phyloP scores from a whole-genome alignment of 1,140 invertebrate species.

The Galleria mellonella region DNA sequence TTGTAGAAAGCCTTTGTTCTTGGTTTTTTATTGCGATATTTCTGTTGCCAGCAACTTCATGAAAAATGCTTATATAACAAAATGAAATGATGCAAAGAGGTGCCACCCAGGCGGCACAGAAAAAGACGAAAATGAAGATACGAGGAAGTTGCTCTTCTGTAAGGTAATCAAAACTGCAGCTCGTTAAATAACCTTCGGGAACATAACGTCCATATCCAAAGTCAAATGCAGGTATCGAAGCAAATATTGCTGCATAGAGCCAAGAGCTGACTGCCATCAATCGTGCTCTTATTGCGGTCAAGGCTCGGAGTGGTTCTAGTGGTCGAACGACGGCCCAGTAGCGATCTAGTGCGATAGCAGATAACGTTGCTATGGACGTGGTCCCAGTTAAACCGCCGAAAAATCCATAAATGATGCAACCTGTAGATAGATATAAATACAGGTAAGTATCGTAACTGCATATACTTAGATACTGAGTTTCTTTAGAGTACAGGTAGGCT shows the following conservation, averaged over 20 bases:
- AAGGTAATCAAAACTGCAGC: slow-evolving; percentile 88
- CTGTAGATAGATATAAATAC: slow-evolving; percentile 61
- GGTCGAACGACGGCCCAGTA: slow-evolving; percentile 84
- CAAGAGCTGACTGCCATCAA: slow-evolving; percentile 79
- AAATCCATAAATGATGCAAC: slow-evolving; percentile 82
- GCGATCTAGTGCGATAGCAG: slow-evolving; percentile 82
- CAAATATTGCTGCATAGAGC: slow-evolving; percentile 82
- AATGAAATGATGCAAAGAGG: slow-evolving; percentile 82
- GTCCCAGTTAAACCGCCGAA: slow-evolving; percentile 82
- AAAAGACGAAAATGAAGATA: slow-evolving; percentile 80
- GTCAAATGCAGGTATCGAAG: slow-evolving; percentile 79
- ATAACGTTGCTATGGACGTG: slow-evolving; percentile 81
- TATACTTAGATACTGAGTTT: no score
- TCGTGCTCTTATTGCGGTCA: slow-evolving; percentile 77
- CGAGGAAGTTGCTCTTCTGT: slow-evolving; percentile 73
- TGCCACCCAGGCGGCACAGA: slow-evolving; percentile 79
- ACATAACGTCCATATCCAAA: slow-evolving; percentile 83
- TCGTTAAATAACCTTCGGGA: slow-evolving; percentile 86
- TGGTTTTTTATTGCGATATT: slow-evolving; percentile 51
- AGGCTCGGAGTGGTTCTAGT: slow-evolving; percentile 76
- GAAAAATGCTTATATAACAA: slow-evolving; percentile 82
- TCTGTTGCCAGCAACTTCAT: slow-evolving; percentile 75
- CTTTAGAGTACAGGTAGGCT: no score
- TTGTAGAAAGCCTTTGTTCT: slow-evolving; percentile 62
- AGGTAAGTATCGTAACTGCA: no score